These are phyloP conservation scores for Eupithecia subfuscata DNA, from an alignment of 2,888 invertebrate genomes.

Conservation along the genomic window DNA sequence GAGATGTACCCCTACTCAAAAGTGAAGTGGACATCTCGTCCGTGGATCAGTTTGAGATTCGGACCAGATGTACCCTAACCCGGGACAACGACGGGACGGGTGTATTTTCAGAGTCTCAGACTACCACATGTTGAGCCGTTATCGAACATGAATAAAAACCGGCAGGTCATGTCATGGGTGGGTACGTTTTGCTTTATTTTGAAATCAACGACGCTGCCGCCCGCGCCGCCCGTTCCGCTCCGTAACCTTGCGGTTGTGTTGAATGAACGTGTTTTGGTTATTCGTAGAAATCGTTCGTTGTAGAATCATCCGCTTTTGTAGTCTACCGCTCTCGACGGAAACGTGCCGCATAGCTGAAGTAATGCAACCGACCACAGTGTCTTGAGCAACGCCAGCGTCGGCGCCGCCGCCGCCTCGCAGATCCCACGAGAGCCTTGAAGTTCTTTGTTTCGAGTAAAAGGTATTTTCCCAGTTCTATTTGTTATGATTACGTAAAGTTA, in stretches of 20 bases:
- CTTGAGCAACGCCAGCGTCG: conserved; percentile 57
- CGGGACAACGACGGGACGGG: neutral
- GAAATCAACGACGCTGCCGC: conserved; percentile 44
- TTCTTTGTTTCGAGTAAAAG: conserved; percentile 68
- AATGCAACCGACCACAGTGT: conserved; percentile 63
- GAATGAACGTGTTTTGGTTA: conserved; percentile 69
- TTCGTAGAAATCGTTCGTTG: conserved; percentile 68
- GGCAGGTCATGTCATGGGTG: conserved; percentile 54
- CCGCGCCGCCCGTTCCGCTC: conserved; percentile 57
- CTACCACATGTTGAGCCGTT: conserved; percentile 23
- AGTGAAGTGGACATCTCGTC: too few relatives aligned
- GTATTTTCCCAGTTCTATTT: conserved; percentile 59
- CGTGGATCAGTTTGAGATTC: too few relatives aligned
- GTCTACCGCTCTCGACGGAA: conserved; percentile 57
- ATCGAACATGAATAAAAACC: conserved; percentile 6
- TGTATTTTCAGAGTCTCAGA: conserved; percentile 11
- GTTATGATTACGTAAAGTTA: conserved; percentile 49
- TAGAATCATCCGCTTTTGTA: conserved; percentile 53
- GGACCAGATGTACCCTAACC: too few relatives aligned
- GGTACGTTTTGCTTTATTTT: conserved; percentile 61
- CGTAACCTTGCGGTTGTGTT: conserved; percentile 62
- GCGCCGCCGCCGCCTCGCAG: conserved; percentile 47
- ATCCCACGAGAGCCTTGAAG: conserved; percentile 68
- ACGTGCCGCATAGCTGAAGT: conserved; percentile 59
- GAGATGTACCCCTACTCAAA: too few relatives aligned